Base-by-base conservation (phyloP, 2,888 invertebrate species). In the Drosophila limbata region DNA sequence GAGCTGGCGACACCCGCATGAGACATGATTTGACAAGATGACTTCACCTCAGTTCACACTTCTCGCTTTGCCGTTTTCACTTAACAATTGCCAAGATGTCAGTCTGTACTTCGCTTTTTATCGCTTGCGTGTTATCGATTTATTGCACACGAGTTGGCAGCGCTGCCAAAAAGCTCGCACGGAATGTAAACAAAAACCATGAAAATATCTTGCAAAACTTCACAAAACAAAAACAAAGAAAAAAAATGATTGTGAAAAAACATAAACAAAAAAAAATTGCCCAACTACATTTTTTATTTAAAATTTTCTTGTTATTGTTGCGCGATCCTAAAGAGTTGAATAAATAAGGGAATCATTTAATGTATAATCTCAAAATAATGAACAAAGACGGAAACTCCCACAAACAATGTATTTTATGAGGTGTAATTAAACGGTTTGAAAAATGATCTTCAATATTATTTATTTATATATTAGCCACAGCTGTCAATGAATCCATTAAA, bases 191-290 rank as follows among this genome's bases (percentile, higher is more conserved):
- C 65, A 69, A 47, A 50, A 60, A 15, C 1, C 39, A 40, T 37
- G 21, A 65, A 45, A 15, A 67, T 35, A 21, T 56, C 64, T 85
- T 83, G 69, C 69, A 47, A 76, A 77, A 77, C 19, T n/a, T n/a
- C 31, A 6, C 31, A 28, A 50, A 77, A 53, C 11, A 13, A 31
- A 6, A 40, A 51, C 59, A 70, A 69, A 50, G 13, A 21, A 35
- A n/a, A 52, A 74, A 57, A 56, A 62, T 25, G 57, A 63, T 77
- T 81, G 80, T 65, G 51, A 39, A 64, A 71, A 55, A 31, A 33
- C 0, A 45, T 25, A 52, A 35, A 51, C 13, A n/a, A 51, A 31
- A 17, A 48, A 50, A 13, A 35, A 51, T 71, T 77, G 47, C 66
- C 35, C 48, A 72, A 61, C 48, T 31, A 37, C 53, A 61, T 33